Base-by-base conservation (phyloP, 2,888 invertebrate genomes). In the Gerris lacustris region DNA sequence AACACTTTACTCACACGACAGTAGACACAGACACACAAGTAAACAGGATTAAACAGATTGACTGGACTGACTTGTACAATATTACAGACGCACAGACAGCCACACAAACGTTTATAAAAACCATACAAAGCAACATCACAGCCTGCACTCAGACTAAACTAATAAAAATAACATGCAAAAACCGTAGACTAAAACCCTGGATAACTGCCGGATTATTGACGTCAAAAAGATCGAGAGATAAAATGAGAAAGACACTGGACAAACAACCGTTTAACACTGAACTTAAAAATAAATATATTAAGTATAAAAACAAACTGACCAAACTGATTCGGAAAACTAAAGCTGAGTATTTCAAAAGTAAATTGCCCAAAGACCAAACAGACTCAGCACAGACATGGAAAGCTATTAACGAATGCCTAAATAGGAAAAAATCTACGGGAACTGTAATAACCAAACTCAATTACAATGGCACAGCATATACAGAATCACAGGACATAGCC, bases 191-290 rank as follows among this genome's bases (percentile, higher is more conserved):
- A n/a, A n/a, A n/a, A 31, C 31, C 31, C 2, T 71, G 71, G 71
- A 71, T 71, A 45, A 68, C 68, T 6, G 63, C 71, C 7, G 71
- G 71, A 44, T 44, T 71, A n/a, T 44, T 71, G 5, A 68, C 63
- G 45, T 68, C 68, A 44, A 68, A 68, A 44, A 67, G 71, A 9
- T 63, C 63, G 18, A 71, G 68, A 63, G 71, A 71, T 67, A 63
- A 63, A 15, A 55, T 71, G 45, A 45, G 55, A 11, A 62, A 44
- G 45, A 43, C 63, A 44, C 47, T 68, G 15, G 68, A 68, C 63
- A 55, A 17, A 55, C 63, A 68, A 71, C 71, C 71, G 9, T 71
- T 68, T 44, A 63, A 68, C 44, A 11, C 18, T 6, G 63, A 5
- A 5, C 68, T 71, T 1, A 71, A 71, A 44, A 18, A 44, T 15